Base-by-base conservation (phyloP, 2,797 vertebrate genomes). In the Apogon talboti region DNA sequence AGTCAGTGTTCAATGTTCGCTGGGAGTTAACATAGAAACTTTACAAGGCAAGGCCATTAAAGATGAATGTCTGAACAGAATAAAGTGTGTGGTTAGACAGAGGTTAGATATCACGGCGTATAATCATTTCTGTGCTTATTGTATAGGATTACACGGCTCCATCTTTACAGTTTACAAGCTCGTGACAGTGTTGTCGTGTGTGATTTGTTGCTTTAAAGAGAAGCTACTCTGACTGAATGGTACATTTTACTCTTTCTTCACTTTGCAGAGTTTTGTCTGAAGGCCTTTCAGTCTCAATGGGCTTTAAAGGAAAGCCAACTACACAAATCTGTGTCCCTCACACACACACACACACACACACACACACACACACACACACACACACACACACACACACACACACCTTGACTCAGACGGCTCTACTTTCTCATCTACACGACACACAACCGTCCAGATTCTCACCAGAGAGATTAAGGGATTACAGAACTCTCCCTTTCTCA, bases 381-480 rank as follows among this genome's bases (percentile, higher is more conserved):
- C n/a, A n/a, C n/a, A n/a, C n/a, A 63, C 50, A 66, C 49, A 82
- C 72, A n/a, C 21, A 47, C 8, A 42, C 21, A 63, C 50, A 66
- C 49, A 82, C 72, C 55, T 71, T 49, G 24, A 21, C 21, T 47
- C 40, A 68, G 40, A 57, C 50, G 45, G 44, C 33, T 61, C 55
- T 35, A 50, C 53, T 69, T 76, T 81, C 54, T 61, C 12, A 2
- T 66, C 60, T 65, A 56, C 44, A 21, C 21, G 3, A 76, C 49
- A 58, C 49, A 58, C 67, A 64, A 53, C 52, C 43, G 61, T 64
- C 52, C 66, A 59, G 65, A 80, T 63, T 84, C 74, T 78, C 47
- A 66, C 64, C 48, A 74, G 57, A 62, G 76, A 87, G 92, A 93
- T 92, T 91, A 92, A 91, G 78, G 81, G 91, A 92, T 92, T 92